Evolutionary conservation across 2,113 vertebrate species (phyloP).

Genomic region (Paramormyrops kingsleyae): DNA sequence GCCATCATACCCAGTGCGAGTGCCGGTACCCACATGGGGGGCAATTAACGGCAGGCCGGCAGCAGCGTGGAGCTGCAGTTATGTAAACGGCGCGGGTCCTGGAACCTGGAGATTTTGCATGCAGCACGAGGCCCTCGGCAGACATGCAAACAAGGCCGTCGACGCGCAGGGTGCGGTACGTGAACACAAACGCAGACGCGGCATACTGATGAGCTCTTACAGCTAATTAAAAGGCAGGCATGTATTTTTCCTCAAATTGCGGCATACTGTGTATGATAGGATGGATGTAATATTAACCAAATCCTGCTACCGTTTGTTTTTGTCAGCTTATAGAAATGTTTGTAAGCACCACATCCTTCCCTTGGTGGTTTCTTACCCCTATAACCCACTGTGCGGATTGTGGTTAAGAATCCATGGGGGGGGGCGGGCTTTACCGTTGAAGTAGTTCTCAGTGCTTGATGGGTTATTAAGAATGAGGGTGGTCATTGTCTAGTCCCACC

Average conservation of each 20-base stretch:
- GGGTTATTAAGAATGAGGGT: not conserved
- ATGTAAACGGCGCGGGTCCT: slow-evolving; percentile 61
- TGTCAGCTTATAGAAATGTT: not conserved
- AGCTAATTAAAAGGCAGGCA: not conserved
- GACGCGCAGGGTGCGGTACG: not conserved
- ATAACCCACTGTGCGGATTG: not conserved
- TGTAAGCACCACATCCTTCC: not conserved
- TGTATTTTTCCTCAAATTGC: not conserved
- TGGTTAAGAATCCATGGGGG: not conserved
- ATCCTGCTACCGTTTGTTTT: not conserved
- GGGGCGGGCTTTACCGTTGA: not conserved
- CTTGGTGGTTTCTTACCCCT: not conserved
- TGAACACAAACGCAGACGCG: slow-evolving; percentile 8
- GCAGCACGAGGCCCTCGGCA: slow-evolving; percentile 49
- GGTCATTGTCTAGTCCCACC: not conserved
- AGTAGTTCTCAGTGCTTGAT: not conserved
- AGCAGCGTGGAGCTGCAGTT: slow-evolving; percentile 59
- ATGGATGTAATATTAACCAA: not conserved
- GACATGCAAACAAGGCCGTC: slow-evolving; percentile 53
- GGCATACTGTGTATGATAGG: not conserved
- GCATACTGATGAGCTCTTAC: not conserved
- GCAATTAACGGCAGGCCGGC: slow-evolving; percentile 58
- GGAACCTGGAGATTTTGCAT: slow-evolving; percentile 64
- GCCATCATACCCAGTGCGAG: not conserved
- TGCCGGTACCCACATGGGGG: not conserved